phyloP scores from a whole-genome alignment of 2,113 vertebrate genomes.

The Aspiorhynchus laticeps region DNA sequence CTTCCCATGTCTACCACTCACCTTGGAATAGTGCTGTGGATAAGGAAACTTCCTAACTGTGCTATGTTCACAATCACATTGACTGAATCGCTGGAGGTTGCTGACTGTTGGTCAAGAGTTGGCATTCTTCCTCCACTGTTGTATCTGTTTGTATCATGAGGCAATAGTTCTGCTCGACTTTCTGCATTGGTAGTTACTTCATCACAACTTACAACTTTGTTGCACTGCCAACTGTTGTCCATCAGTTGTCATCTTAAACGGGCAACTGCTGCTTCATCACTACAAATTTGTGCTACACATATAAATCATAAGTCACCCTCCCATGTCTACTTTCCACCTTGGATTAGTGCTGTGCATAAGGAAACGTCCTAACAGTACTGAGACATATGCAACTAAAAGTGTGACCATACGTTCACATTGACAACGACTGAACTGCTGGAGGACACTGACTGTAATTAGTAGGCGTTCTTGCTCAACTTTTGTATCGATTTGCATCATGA shows the following conservation, averaged over 20 bases:
- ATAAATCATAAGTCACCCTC: too few species aligned
- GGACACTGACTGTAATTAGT: background rate
- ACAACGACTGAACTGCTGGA: background rate
- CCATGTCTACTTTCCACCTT: too few species aligned
- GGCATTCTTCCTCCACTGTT: background rate
- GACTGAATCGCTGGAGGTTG: background rate
- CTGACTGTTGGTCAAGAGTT: background rate
- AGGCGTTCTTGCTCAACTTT: background rate
- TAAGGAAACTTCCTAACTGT: constrained; percentile 5
- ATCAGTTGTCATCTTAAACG: too few species aligned
- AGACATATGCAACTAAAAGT: background rate
- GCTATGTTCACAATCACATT: background rate
- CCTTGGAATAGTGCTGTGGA: constrained; percentile 27
- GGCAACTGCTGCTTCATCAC: too few species aligned
- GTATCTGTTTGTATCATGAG: background rate
- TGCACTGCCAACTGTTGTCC: too few species aligned
- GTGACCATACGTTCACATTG: background rate
- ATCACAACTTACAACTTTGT: too few species aligned
- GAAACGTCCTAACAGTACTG: background rate
- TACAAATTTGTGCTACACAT: too few species aligned
- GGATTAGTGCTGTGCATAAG: too few species aligned
- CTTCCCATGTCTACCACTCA: constrained; percentile 1
- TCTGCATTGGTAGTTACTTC: background rate
- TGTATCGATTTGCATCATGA: background rate
- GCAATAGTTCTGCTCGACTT: background rate